Evolutionary conservation across 2,797 vertebrate species (phyloP), one percentile per base, ranked within the genome.

Genomic region (Scomberomorus guttatus): DNA sequence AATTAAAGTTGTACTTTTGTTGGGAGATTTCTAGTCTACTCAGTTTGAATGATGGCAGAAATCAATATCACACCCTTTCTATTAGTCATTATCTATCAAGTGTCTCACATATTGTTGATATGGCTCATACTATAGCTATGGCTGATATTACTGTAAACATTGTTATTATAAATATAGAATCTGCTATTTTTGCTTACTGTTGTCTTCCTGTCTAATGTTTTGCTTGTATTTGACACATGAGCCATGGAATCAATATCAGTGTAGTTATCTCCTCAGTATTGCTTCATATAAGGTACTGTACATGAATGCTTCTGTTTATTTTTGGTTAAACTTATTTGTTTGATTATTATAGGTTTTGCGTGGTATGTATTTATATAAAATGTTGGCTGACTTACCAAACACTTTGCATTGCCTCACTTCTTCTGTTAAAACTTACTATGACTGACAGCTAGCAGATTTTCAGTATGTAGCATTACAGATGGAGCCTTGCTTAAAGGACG

Each of bases 301-400:
- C 12, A 32, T 2, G 64, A 46, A 18, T 57, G 14, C 18, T 32
- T 57, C 7, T 61, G 56, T 66, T 9, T 0, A 13, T 37, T 17
- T 57, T 7, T 24, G 7, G 6, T 27, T 12, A 25, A 32, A 7
- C 37, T 3, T 14, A 1, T 34, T 44, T 39, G 25, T 75, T 70
- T 22, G 11, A 29, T 3, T 34, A 32, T 56, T 52, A 9, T 11
- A 32, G 15, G 22, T 22, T 55, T 32, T 51, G 18, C 50, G 51
- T 70, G 25, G 0, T 24, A 0, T 60, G 39, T 50, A 70, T 25
- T 58, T 25, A 29, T 32, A 66, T 63, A 59, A 72, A 79, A 67
- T 34, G 22, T 50, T 29, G 17, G 5, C 8, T 0, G n/a, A 9
- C 13, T 63, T 48, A 37, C 5, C 0, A 59, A 69, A 50, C 12